Evolutionary conservation across 2,113 vertebrate genomes (phyloP).

Genomic region (Tenrec ecaudatus): DNA sequence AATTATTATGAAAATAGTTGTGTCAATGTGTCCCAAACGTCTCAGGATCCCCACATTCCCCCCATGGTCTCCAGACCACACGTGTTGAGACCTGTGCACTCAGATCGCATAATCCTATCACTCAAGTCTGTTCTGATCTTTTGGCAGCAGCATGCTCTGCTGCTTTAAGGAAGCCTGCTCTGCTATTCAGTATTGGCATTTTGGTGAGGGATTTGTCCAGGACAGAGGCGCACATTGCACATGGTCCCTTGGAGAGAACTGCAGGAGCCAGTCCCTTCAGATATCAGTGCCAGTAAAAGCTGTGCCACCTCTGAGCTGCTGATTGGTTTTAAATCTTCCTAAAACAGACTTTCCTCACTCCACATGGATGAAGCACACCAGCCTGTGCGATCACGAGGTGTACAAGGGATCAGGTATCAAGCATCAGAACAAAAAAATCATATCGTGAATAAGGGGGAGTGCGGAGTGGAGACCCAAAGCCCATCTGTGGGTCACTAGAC

Average conservation of each 20-base stretch:
- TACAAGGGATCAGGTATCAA: too few relatives aligned
- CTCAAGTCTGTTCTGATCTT: background rate
- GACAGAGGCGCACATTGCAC: background rate
- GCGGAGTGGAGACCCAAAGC: too few relatives aligned
- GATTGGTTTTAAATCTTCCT: background rate
- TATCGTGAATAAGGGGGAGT: too few relatives aligned
- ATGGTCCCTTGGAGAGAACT: background rate
- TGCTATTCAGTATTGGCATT: background rate
- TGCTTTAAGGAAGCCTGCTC: background rate
- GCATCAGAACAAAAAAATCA: too few relatives aligned
- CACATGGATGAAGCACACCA: too few relatives aligned
- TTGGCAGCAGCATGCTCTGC: background rate
- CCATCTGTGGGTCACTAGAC: too few relatives aligned
- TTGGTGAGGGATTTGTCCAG: background rate
- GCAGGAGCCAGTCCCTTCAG: background rate
- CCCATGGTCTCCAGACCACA: background rate
- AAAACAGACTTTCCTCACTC: background rate
- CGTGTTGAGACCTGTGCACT: background rate
- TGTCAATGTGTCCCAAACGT: background rate
- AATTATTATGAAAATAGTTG: background rate
- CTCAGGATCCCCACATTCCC: background rate
- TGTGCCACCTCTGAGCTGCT: background rate
- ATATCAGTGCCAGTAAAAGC: background rate
- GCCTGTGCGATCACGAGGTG: too few relatives aligned
- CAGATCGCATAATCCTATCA: background rate